Conservation (phyloP, 1,140 invertebrate genomes). For the Archegozetes longisetosus region DNA sequence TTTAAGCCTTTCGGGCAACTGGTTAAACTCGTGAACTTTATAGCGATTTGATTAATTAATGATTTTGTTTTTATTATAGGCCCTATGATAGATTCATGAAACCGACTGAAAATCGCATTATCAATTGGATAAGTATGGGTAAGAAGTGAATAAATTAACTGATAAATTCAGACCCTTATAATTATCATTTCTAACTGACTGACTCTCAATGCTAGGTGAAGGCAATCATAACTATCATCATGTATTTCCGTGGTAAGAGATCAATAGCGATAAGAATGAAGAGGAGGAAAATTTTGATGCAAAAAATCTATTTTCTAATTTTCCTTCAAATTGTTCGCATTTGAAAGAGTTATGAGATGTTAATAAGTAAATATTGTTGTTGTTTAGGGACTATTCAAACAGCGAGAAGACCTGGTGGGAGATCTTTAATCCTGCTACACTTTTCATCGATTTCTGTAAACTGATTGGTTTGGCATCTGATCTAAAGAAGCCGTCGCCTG, state of each 20-base stretch:
- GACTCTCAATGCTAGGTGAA: too few species aligned
- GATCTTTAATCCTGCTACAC: slow-evolving; percentile 4
- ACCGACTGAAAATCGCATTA: slow-evolving; percentile 2
- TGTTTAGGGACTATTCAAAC: neutral
- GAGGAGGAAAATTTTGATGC: too few species aligned
- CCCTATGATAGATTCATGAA: neutral
- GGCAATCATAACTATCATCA: slow-evolving; percentile 11
- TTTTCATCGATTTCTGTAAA: slow-evolving; percentile 4
- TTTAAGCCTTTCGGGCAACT: neutral
- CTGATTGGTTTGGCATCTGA: slow-evolving; percentile 4
- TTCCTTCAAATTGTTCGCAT: too few species aligned
- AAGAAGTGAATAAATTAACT: neutral
- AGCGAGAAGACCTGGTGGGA: slow-evolving; percentile 7
- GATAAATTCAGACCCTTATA: neutral
- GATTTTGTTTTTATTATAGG: neutral
- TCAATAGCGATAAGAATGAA: neutral
- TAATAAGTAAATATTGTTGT: neutral
- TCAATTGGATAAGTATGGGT: slow-evolving; percentile 10
- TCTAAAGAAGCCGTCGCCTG: neutral
- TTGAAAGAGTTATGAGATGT: too few species aligned
- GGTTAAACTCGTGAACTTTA: neutral
- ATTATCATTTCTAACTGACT: neutral
- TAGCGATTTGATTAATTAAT: neutral
- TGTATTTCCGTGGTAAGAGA: neutral
- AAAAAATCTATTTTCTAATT: too few species aligned